Conservation (phyloP, 2,888 invertebrate species). For the Dasysyrphus albostriatus region DNA sequence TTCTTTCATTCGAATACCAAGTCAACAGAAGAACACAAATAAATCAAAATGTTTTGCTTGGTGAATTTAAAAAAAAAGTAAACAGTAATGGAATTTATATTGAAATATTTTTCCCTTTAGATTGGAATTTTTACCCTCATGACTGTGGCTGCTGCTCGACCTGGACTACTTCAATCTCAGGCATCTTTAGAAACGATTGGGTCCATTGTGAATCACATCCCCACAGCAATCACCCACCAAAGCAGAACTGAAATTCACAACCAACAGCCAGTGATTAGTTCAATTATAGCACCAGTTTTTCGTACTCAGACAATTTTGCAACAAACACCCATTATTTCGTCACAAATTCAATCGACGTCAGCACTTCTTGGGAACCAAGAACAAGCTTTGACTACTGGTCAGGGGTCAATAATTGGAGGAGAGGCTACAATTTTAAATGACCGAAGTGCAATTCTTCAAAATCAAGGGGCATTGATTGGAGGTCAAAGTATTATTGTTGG, state of each 20-base stretch:
- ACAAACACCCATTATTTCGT: slow-evolving; percentile 25
- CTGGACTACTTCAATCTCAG: slow-evolving; percentile 34
- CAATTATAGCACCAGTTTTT: slow-evolving; percentile 33
- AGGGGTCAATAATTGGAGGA: slow-evolving; percentile 4
- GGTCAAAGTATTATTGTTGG: slow-evolving; percentile 10
- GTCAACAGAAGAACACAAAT: not conserved
- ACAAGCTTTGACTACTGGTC: not conserved
- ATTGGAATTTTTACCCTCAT: slow-evolving; percentile 32
- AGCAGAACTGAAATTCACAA: slow-evolving; percentile 59
- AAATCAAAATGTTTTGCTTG: slow-evolving; percentile 43
- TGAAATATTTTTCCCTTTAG: slow-evolving; percentile 6
- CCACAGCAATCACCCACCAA: slow-evolving; percentile 61
- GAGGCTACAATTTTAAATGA: slow-evolving; percentile 7
- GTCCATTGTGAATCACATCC: slow-evolving; percentile 32
- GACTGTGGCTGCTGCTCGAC: slow-evolving; percentile 43
- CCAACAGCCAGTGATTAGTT: slow-evolving; percentile 31
- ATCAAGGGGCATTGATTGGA: slow-evolving; percentile 10
- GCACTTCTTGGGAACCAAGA: slow-evolving; percentile 11
- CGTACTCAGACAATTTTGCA: slow-evolving; percentile 29
- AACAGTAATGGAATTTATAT: not conserved
- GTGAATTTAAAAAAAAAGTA: slow-evolving; percentile 26
- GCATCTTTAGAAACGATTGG: slow-evolving; percentile 31
- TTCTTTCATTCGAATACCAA: slow-evolving; percentile 9
- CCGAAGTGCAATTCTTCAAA: slow-evolving; percentile 19
- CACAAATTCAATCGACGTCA: slow-evolving; percentile 45